A percentile compares a stretch with the other conserved stretches of the same genome.
Conservation (phyloP, 2,888 invertebrate genomes). For the Malachius bipustulatus region DNA sequence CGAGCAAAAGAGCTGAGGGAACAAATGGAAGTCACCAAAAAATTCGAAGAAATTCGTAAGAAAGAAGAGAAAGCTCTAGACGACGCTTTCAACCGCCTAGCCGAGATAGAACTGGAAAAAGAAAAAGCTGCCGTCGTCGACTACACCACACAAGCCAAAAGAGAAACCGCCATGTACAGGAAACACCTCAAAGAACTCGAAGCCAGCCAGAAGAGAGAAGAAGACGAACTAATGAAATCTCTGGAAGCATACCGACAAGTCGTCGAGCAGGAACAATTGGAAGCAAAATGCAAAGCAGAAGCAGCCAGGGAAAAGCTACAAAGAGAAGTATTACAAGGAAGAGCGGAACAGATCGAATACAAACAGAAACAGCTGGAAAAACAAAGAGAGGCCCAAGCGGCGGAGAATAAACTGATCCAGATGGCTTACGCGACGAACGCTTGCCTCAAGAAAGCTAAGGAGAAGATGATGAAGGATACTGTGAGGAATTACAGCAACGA, state of each 20-base stretch:
- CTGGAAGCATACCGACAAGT: slow-evolving; percentile 25
- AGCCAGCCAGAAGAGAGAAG: slow-evolving; percentile 28
- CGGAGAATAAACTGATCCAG: slow-evolving; percentile 30
- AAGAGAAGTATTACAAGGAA: slow-evolving; percentile 29
- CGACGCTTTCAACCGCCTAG: slow-evolving; percentile 26
- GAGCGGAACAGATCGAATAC: slow-evolving; percentile 30
- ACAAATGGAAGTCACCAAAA: slow-evolving; percentile 29
- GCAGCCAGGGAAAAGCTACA: slow-evolving; percentile 28
- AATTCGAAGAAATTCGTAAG: slow-evolving; percentile 25
- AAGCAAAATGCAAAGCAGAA: slow-evolving; percentile 28
- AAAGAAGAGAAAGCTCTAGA: slow-evolving; percentile 30
- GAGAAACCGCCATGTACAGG: slow-evolving; percentile 29
- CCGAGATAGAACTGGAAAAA: slow-evolving; percentile 27
- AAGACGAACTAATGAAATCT: slow-evolving; percentile 25
- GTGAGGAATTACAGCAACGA: slow-evolving; percentile 30
- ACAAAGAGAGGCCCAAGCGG: slow-evolving; percentile 22
- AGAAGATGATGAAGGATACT: slow-evolving; percentile 25
- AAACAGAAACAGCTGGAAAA: slow-evolving; percentile 28
- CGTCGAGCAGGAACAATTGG: slow-evolving; percentile 29
- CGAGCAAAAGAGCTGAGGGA: slow-evolving; percentile 25
- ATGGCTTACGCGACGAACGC: slow-evolving; percentile 29
- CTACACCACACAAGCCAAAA: slow-evolving; percentile 20
- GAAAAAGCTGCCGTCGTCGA: slow-evolving; percentile 24
- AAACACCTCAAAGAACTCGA: slow-evolving; percentile 29
- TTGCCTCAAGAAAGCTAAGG: slow-evolving; percentile 29